Conservation (phyloP, 92 coral and sea anemone genomes). For the Phenganax subtilis region DNA sequence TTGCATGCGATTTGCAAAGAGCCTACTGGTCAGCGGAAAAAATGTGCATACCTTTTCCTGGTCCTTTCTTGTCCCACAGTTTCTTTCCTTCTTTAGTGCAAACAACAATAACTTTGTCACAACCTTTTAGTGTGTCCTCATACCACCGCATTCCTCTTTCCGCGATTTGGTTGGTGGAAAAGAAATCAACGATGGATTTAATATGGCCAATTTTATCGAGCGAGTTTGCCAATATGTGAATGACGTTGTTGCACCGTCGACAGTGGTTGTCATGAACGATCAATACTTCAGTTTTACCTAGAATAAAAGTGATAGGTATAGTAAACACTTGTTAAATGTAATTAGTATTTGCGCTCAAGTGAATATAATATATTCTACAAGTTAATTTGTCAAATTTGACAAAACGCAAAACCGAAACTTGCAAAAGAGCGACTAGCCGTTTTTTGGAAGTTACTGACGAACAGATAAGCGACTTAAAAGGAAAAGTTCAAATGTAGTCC, state of each 20-base stretch:
- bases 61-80: not conserved
- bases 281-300: constrained; percentile 3
- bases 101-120: constrained; percentile 33
- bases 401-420: too few species aligned
- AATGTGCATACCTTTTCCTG: not conserved
- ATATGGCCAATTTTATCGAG: constrained; percentile 4
- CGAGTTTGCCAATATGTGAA: constrained; percentile 15
- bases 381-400: too few species aligned
- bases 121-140: not conserved
- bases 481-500: too few species aligned
- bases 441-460: too few species aligned
- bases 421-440: too few species aligned
- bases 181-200: constrained; percentile 14
- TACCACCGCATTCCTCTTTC: constrained; percentile 30
- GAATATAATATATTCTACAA: too few species aligned
- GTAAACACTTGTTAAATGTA: too few species aligned
- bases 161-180: constrained; percentile 10
- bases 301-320: not conserved
- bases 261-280: constrained; percentile 35
- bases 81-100: constrained; percentile 33
- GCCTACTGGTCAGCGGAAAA: not conserved
- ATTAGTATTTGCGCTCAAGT: too few species aligned
- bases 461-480: too few species aligned
- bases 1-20: not conserved
- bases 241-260: not conserved